Evolutionary conservation across 1,140 invertebrate genomes (phyloP), one percentile per base, ranked within the genome.

Genomic region (Halesus radiatus): DNA sequence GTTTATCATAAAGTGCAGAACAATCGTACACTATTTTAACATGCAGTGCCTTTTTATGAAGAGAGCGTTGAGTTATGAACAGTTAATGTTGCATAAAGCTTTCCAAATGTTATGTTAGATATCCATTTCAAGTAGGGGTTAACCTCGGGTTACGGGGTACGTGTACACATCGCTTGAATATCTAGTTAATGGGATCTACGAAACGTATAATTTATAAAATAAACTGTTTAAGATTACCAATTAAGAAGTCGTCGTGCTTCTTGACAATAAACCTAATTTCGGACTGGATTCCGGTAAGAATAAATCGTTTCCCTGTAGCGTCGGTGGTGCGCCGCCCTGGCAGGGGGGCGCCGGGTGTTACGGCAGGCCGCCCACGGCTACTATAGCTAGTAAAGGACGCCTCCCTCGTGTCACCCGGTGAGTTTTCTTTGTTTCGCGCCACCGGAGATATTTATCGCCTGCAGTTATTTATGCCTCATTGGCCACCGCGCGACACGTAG

Each of bases 391-490:
- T 2, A 5, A 2, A 5, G 37, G 13, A 0, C 37, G 37, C 37
- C 37, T 45, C 37, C 37, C 37, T 10, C 37, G 37, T 32, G 78
- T 16, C 20, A 52, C 62, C 37, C 32, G 64, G 37, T 37, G 78
- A 58, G 68, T 52, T 80, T 74, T 74, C 78, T 80, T 76, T 80
- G 79, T 80, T 68, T 75, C 78, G 53, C 72, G 53, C 37, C 52
- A 70, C 68, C 54, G 37, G 56, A 75, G 79, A 80, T 80, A 64
- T 53, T 74, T 75, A 80, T 80, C 79, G 73, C 58, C 73, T 75
- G 79, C 72, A 68, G 70, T 80, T 76, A 80, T 80, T 75, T 76
- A 76, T 76, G 73, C 72, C 50, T 56, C 72, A 76, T 80, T 68
- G 79, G 72, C 62, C 68, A 79, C 68, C 54, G 70, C 68, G 78